Percentiles rank a stretch among this genome's conserved stretches.
Conservation (phyloP, 2,113 vertebrate species). For the Sturnira hondurensis region DNA sequence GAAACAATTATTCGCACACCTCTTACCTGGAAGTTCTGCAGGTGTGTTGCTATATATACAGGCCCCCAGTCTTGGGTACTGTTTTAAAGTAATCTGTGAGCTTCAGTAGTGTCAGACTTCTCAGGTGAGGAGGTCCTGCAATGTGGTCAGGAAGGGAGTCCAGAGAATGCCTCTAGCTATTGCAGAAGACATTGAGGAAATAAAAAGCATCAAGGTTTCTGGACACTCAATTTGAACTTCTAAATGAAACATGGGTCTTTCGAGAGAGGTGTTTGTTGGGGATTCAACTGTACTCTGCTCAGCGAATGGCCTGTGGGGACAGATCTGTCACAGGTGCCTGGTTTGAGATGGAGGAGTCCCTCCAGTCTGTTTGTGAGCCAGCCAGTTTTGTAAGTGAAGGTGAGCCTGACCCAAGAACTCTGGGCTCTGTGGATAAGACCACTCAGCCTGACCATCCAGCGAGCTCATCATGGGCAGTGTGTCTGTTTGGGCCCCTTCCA, state of each 20-base stretch:
- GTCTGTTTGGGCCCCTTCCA: not conserved
- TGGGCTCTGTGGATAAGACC: constrained; percentile 43
- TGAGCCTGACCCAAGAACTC: constrained; percentile 65
- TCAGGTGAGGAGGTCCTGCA: not conserved
- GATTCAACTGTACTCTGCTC: constrained; percentile 60
- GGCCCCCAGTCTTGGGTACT: not conserved
- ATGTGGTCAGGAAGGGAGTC: not conserved
- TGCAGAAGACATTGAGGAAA: not conserved
- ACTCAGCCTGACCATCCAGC: constrained; percentile 30
- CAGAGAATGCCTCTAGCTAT: not conserved
- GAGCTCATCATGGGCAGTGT: constrained; percentile 34
- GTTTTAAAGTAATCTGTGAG: not conserved
- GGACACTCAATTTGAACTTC: constrained; percentile 66
- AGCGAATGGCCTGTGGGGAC: constrained; percentile 66
- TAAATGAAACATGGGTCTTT: constrained; percentile 64
- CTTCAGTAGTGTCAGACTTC: not conserved
- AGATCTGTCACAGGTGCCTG: constrained; percentile 76
- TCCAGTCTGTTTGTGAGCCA: constrained; percentile 66
- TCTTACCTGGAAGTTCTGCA: not conserved
- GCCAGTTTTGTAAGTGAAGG: constrained; percentile 67
- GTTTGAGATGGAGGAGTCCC: constrained; percentile 67
- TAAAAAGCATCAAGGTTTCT: constrained; percentile 49
- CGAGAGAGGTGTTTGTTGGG: constrained; percentile 75
- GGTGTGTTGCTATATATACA: not conserved
- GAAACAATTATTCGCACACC: not conserved